phyloP scores from a whole-genome alignment of 2,113 vertebrate species.

The Epinephelus moara region DNA sequence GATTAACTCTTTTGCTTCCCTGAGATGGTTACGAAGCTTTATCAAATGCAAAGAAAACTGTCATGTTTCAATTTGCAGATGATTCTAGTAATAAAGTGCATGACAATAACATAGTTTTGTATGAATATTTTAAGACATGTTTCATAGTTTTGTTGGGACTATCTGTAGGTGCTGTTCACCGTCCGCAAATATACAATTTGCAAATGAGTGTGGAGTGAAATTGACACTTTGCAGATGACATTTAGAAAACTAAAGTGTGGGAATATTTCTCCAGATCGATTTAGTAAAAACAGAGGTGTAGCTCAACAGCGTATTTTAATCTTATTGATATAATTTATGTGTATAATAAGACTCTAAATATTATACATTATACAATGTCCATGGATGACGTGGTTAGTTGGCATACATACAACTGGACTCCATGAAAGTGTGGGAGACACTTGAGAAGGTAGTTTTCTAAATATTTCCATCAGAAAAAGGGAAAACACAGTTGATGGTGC shows the following conservation, averaged over 20 bases:
- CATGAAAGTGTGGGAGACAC: slow-evolving; percentile 8
- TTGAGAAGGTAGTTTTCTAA: slow-evolving; percentile 9
- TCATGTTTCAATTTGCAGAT: slow-evolving; percentile 29
- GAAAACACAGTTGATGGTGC: not conserved
- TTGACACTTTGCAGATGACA: slow-evolving; percentile 6
- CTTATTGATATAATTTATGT: slow-evolving; percentile 17
- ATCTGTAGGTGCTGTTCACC: slow-evolving; percentile 12
- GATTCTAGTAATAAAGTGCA: slow-evolving; percentile 46
- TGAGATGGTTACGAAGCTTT: slow-evolving; percentile 70
- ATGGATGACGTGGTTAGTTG: slow-evolving; percentile 14
- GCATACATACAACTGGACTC: not conserved
- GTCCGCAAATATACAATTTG: slow-evolving; percentile 1
- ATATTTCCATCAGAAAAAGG: slow-evolving; percentile 13
- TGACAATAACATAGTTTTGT: slow-evolving; percentile 61
- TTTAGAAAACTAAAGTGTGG: slow-evolving; percentile 15
- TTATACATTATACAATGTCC: slow-evolving; percentile 18
- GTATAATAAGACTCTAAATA: slow-evolving; percentile 19
- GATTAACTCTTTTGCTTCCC: slow-evolving; percentile 56
- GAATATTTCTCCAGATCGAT: slow-evolving; percentile 17
- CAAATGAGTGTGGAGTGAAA: slow-evolving; percentile 24
- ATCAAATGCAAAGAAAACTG: slow-evolving; percentile 56
- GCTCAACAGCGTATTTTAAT: slow-evolving; percentile 27
- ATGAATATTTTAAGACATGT: slow-evolving; percentile 44
- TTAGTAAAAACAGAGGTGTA: slow-evolving; percentile 4
- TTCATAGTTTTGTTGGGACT: slow-evolving; percentile 10